Base-by-base conservation (phyloP, 2,113 vertebrate genomes). In the Myanophis thanlyinensis region DNA sequence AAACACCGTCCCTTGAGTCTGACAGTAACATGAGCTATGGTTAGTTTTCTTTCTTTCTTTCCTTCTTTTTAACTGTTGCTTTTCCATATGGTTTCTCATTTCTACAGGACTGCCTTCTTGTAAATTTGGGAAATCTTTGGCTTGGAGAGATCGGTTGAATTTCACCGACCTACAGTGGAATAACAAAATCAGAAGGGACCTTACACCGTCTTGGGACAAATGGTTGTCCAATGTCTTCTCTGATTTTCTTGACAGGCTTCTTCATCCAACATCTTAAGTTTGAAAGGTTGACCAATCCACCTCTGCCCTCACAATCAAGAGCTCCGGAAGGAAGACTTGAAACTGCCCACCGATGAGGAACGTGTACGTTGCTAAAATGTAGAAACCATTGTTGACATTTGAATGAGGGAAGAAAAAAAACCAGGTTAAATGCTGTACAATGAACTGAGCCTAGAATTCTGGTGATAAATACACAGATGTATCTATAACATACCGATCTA, bases 31-130 rank as follows among this genome's bases (percentile, higher is more conserved):
- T n/a, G 91, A 94, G 23, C 88, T 92, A 90, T 48, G 85, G 92
- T 89, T 53, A 90, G 94, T 94, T 59, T 48, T 23, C 6, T 27
- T 84, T 56, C 54, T 27, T 59, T 59, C 9, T 59, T 67, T 6
- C 30, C 15, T 95, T 59, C 15, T 54, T 91, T 90, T 96, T 95
- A 97, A 96, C 95, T 95, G 96, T 94, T 93, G 44, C 90, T 95
- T 95, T 95, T 95, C 93, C 95, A 96, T 95, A 96, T 95, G 96
- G 93, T 94, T 94, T 95, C 1, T 4, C 25, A 92, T 93, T 94
- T 87, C 44, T 88, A 89, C 27, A 54, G 91, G 91, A 30, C 88
- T 89, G 49, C 95, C 91, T 88, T 18, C 30, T 22, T 35, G 59
- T 27, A 12, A 47, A 54, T 5, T 40, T 47, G 47, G 62, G 59